Conservation (phyloP, 2,888 invertebrate species). For the Limnephilus marmoratus region DNA sequence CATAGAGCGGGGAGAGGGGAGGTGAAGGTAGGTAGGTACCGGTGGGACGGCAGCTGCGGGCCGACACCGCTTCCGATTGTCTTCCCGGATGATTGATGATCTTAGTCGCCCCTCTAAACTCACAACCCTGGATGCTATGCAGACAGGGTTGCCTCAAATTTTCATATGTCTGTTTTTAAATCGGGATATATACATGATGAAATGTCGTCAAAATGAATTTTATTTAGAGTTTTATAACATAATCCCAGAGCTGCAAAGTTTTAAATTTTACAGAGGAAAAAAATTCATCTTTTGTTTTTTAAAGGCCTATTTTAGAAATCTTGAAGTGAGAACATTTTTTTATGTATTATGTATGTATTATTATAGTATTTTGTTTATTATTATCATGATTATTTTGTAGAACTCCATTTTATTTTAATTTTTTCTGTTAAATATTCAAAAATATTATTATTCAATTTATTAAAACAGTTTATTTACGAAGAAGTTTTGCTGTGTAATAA, state of each 20-base stretch:
- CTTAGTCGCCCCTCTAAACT: constrained; percentile 69
- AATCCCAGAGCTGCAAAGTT: constrained; percentile 52
- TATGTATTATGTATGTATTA: too few species aligned
- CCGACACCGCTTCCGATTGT: constrained; percentile 74
- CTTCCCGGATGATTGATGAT: constrained; percentile 80
- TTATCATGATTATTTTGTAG: too few species aligned
- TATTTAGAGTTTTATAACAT: not conserved
- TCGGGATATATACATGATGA: not conserved
- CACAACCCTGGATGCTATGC: constrained; percentile 67
- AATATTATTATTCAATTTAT: too few species aligned
- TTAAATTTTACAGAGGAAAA: not conserved
- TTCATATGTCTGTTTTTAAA: not conserved
- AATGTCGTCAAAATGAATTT: too few species aligned
- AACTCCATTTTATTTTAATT: too few species aligned
- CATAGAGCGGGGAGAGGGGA: not conserved
- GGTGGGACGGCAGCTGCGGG: constrained; percentile 76
- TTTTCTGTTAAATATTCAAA: too few species aligned
- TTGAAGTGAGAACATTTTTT: too few species aligned
- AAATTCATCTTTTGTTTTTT: not conserved
- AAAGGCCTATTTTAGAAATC: too few species aligned
- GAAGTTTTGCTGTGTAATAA: too few species aligned
- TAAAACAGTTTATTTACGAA: too few species aligned
- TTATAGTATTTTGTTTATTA: too few species aligned
- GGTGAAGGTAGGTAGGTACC: not conserved
- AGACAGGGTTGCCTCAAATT: constrained; percentile 68